Conservation (phyloP, 1,140 invertebrate species). For the Papilio dardanus region DNA sequence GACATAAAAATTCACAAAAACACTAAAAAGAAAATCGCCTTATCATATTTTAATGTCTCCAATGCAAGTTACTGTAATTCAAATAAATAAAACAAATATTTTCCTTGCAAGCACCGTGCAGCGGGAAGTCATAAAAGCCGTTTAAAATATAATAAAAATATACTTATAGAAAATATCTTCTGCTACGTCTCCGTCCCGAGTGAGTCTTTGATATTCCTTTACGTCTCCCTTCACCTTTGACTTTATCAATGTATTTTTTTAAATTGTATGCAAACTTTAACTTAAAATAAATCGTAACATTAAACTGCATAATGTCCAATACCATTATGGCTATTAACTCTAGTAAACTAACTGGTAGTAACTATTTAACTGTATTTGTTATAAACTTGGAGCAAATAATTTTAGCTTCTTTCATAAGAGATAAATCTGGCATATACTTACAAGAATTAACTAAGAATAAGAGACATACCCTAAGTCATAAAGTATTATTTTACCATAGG, state of each 20-base stretch:
- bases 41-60: background rate
- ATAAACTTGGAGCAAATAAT: too few relatives aligned
- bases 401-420: too few relatives aligned
- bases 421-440: too few relatives aligned
- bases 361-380: too few relatives aligned
- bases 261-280: background rate
- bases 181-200: background rate
- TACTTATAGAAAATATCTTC: background rate
- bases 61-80: background rate
- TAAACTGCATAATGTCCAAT: too few relatives aligned
- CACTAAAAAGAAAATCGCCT: constrained; percentile 68
- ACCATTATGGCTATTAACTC: too few relatives aligned
- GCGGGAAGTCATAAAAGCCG: constrained; percentile 8
- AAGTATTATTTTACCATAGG: too few relatives aligned
- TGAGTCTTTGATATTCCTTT: background rate
- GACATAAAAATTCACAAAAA: constrained; percentile 68
- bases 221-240: background rate
- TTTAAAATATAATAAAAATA: constrained; percentile 2
- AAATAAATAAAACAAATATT: background rate
- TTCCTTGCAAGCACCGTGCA: background rate
- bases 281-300: background rate
- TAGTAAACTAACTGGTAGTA: too few relatives aligned
- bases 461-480: too few relatives aligned
- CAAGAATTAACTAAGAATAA: too few relatives aligned
- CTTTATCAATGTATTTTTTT: background rate